Base-by-base conservation (phyloP, 2,113 vertebrate genomes). In the Pungitius pungitius region DNA sequence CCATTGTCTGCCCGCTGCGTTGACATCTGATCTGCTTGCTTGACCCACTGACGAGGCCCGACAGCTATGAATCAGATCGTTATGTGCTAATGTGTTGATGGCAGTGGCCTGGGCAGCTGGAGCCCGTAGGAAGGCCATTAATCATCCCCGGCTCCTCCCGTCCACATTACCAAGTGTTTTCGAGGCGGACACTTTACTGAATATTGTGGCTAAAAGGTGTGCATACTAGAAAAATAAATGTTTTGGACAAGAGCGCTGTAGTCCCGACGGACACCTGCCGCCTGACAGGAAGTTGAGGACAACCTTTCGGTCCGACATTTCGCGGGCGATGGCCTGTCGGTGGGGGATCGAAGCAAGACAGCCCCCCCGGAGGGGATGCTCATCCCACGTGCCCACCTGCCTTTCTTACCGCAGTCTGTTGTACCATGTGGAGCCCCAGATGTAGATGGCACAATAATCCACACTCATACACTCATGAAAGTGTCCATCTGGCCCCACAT, bases 371-470 rank as follows among this genome's bases (percentile, higher is more conserved):
- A 94, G 91, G n/a, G 90, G 83, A 82, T 73, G 89, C 78, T 87
- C 90, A 90, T 90, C 91, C 89, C 89, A 85, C 78, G 85, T 87
- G 91, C 90, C 93, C 90, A 92, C 85, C 81, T 88, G 88, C 83
- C 89, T 85, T 85, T 90, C 86, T 90, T 90, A 90, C 93, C 85
- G 81, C 93, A 93, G 94, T 95, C 94, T 94, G 95, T 93, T 88
- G 88, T 92, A 90, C 94, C 94, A 95, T 96, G 95, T 96, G 96
- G 95, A 96, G 95, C 93, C 95, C 95, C 95, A 96, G 96, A 96
- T 96, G 96, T 95, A 96, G 95, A 92, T 94, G 92, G 95, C 95
- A 91, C 94, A 95, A 95, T 96, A 97, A 96, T 96, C 95, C 95
- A 95, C 71, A 89, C 94, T 95, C 92, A 92, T 84, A 94, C 91